Base-by-base conservation (phyloP, 2,797 vertebrate genomes). In the Oreortyx pictus region DNA sequence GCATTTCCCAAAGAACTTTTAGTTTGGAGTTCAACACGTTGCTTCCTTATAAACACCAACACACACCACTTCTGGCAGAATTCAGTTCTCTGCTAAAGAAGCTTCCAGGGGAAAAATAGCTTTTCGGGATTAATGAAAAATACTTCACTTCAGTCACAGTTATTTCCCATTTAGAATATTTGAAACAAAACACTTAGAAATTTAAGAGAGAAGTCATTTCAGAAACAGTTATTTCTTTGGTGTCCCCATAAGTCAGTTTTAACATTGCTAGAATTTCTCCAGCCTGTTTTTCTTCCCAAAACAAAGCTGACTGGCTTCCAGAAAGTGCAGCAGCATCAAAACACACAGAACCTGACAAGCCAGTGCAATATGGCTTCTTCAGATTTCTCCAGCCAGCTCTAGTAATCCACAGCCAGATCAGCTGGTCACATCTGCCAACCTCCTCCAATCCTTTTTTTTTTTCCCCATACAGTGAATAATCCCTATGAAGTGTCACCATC, bases 361-460 rank as follows among this genome's bases (percentile, higher is more conserved):
- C 92, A 89, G 82, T 68, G 6, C 62, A 94, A 86, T 75, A 92
- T 14, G 46, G 71, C 64, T 92, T 52, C 66, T 77, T 78, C 61
- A 52, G 39, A 3, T 80, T 89, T 76, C 90, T 90, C 29, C 81
- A 41, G 67, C 49, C 82, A 93, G 80, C 64, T 84, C 67, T 73
- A 31, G 0, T 86, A 80, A 66, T 59, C 90, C 68, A 65, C 31
- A 60, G 86, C 74, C 88, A 77, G 73, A 92, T 86, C 82, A 91
- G 82, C 37, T 88, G 92, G 73, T 93, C 96, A 88, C 85, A 94
- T 92, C 89, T 94, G 89, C 87, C 86, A 93, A 95, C 87, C 82
- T 92, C 89, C 49, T 49, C 24, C 56, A 93, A 59, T n/a, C n/a
- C n/a, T 49, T 11, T 24, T 49, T 25, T 4, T 80, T 95, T 93